A percentile compares a stretch with the other conserved stretches of the same genome.
phyloP scores from a whole-genome alignment of 2,797 vertebrate genomes.

The Emydoidea blandingii region DNA sequence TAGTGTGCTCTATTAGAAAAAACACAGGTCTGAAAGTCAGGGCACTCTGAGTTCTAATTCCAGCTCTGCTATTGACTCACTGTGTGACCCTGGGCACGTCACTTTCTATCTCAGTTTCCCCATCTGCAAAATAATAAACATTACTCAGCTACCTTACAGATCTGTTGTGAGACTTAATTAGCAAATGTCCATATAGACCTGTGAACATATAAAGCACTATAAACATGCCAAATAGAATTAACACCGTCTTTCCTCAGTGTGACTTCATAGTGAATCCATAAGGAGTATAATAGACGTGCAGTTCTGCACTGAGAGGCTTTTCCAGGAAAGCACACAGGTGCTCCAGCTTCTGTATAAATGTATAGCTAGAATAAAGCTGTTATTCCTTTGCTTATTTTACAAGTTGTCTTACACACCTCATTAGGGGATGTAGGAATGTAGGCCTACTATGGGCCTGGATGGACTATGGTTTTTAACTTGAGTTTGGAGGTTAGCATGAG shows the following conservation, averaged over 20 bases:
- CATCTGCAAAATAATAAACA: background rate
- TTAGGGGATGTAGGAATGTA: background rate
- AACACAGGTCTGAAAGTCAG: background rate
- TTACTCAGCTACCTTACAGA: background rate
- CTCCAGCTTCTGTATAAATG: background rate
- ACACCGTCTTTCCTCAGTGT: background rate
- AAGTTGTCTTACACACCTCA: background rate
- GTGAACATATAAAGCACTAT: background rate
- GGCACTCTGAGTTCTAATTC: background rate
- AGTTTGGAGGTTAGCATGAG: background rate
- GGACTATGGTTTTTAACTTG: background rate
- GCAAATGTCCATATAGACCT: background rate
- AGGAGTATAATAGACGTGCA: background rate
- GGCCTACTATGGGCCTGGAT: background rate
- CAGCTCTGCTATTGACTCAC: background rate
- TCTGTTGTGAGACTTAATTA: background rate
- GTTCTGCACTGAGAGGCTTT: background rate
- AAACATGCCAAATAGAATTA: background rate
- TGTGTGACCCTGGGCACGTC: background rate
- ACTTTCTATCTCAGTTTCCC: background rate
- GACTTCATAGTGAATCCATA: background rate
- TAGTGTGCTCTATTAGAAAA: background rate
- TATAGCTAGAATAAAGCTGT: background rate
- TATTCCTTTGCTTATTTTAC: background rate
- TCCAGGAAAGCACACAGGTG: background rate